phyloP scores from a whole-genome alignment of 2,797 vertebrate species.

The Orestias chungarensis region DNA sequence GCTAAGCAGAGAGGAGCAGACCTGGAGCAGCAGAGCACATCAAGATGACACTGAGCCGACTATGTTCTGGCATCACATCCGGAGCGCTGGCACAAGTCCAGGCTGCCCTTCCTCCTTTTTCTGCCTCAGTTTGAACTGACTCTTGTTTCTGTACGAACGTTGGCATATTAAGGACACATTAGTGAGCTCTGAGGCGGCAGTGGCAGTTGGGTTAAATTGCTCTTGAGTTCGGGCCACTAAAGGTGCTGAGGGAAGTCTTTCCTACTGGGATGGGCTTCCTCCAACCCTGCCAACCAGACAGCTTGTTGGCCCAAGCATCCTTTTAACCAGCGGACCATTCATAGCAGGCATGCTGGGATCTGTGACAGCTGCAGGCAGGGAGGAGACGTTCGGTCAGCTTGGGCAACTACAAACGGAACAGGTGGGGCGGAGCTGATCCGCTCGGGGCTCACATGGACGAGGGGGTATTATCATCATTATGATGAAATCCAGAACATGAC shows the following conservation, averaged over 20 bases:
- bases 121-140: slow-evolving; percentile 20
- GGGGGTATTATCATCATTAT: slow-evolving; percentile 54
- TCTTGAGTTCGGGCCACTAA: slow-evolving; percentile 18
- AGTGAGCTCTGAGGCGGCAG: slow-evolving; percentile 35
- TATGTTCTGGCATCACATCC: slow-evolving; percentile 5
- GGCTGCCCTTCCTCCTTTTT: slow-evolving; percentile 29
- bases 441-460: slow-evolving; percentile 48
- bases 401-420: slow-evolving; percentile 70
- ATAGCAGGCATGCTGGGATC: slow-evolving; percentile 63
- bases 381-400: slow-evolving; percentile 61
- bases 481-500: slow-evolving; percentile 39
- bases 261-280: slow-evolving; percentile 14
- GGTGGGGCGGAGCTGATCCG: slow-evolving; percentile 68
- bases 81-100: neutral
- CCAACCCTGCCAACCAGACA: slow-evolving; percentile 32
- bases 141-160: slow-evolving; percentile 57
- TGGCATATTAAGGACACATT: slow-evolving; percentile 36
- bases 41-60: slow-evolving; percentile 49
- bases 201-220: neutral
- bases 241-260: slow-evolving; percentile 37
- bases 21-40: slow-evolving; percentile 27
- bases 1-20: slow-evolving; percentile 35
- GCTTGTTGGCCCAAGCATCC: slow-evolving; percentile 45
- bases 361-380: slow-evolving; percentile 73
- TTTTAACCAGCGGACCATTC: slow-evolving; percentile 19